Conservation (phyloP, 1,140 invertebrate species). For the Ylistrum balloti region DNA sequence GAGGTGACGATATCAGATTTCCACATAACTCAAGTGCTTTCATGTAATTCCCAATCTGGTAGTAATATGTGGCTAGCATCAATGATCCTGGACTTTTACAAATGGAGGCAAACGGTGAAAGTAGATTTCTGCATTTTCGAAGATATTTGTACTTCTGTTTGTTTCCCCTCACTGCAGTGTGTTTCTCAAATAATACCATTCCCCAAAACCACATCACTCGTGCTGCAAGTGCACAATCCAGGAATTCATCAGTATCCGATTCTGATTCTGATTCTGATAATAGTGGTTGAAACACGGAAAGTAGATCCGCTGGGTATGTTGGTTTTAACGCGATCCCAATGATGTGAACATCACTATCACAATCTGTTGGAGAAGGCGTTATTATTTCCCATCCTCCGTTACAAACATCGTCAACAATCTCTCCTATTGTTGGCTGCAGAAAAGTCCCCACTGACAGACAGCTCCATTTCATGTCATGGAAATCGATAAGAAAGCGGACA, state of each 20-base stretch:
- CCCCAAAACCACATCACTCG: background rate
- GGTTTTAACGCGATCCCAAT: background rate
- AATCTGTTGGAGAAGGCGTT: background rate
- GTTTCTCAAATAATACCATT: background rate
- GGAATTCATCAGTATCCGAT: background rate
- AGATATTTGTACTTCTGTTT: background rate
- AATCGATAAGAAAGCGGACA: background rate
- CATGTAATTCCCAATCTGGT: constrained; percentile 2
- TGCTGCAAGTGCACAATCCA: background rate
- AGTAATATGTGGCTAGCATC: background rate
- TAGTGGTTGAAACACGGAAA: background rate
- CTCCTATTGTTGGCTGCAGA: background rate
- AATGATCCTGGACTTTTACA: background rate
- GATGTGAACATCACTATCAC: background rate
- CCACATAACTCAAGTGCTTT: background rate
- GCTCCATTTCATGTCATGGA: background rate
- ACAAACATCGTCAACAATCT: background rate
- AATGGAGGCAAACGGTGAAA: background rate
- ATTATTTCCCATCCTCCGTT: background rate
- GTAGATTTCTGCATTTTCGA: background rate
- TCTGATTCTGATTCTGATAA: background rate
- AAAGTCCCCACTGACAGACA: background rate
- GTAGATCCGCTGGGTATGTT: background rate
- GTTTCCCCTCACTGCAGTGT: background rate
- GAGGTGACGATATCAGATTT: background rate